These are phyloP conservation scores for Apaloderma vittatum DNA, from an alignment of 2,113 vertebrate species.

Conservation along the genomic window DNA sequence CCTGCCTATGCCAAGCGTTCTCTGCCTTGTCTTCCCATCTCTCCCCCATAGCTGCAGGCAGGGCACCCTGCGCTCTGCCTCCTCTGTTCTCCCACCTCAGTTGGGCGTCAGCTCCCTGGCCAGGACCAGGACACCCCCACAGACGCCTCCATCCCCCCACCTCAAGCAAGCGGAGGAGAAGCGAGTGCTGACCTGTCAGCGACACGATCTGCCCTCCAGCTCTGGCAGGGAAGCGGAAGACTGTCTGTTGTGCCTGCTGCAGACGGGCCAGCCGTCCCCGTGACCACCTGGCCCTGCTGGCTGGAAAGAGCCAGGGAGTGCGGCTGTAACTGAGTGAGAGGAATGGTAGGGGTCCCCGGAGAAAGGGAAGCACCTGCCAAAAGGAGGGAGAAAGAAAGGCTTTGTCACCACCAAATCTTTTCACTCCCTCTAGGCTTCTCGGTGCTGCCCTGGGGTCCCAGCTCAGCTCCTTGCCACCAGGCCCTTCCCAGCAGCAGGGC, in stretches of 20 bases:
- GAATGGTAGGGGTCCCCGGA: slow-evolving; percentile 82
- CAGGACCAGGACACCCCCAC: not conserved
- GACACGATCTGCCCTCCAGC: slow-evolving; percentile 73
- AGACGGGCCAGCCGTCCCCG: slow-evolving; percentile 54
- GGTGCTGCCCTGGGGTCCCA: slow-evolving; percentile 24
- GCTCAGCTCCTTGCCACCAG: slow-evolving; percentile 10
- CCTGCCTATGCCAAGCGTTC: not conserved
- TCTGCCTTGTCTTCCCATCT: not conserved
- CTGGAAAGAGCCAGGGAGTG: slow-evolving; percentile 82
- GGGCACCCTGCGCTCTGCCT: not conserved
- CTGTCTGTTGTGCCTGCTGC: slow-evolving; percentile 83
- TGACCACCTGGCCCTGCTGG: slow-evolving; percentile 60
- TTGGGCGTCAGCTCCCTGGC: not conserved
- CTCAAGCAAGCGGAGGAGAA: slow-evolving; percentile 31
- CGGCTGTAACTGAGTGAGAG: slow-evolving; percentile 84
- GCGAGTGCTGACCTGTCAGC: slow-evolving; percentile 81
- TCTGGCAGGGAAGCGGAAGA: slow-evolving; percentile 83
- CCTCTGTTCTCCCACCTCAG: not conserved
- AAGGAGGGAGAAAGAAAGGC: slow-evolving; percentile 64
- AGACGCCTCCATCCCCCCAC: not conserved
- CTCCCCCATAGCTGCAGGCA: not conserved
- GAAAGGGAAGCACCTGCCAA: slow-evolving; percentile 82
- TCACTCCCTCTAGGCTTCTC: slow-evolving; percentile 31
- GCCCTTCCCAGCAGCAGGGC: slow-evolving; percentile 49
- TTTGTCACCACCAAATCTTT: slow-evolving; percentile 40